Conservation (phyloP, 1,140 invertebrate genomes). For the Papilio dardanus region DNA sequence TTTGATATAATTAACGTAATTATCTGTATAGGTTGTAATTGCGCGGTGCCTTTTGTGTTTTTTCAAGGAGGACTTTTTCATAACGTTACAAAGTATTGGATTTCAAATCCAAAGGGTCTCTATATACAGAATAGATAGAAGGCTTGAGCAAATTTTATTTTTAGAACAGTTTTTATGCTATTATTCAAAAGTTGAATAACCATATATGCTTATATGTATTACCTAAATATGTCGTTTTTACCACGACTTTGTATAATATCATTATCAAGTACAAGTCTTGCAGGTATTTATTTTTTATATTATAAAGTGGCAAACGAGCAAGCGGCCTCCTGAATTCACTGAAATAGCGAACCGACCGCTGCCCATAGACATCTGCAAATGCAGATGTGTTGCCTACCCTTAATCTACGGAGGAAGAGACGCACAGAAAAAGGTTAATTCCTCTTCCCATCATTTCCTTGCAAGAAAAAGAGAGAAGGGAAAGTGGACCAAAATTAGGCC, state of each 20-base stretch:
- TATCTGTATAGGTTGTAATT: neutral
- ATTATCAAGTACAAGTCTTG: constrained; percentile 53
- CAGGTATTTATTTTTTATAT: constrained; percentile 32
- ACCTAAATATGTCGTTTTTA: constrained; percentile 66
- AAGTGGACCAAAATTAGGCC: too few species aligned
- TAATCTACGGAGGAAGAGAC: too few species aligned
- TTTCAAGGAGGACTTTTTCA: neutral
- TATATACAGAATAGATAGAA: neutral
- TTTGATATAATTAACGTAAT: constrained; percentile 10
- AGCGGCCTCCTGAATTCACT: too few species aligned
- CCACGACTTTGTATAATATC: constrained; percentile 46
- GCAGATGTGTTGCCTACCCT: too few species aligned
- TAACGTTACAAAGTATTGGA: neutral
- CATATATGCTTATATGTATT: too few species aligned
- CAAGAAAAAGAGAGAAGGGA: too few species aligned
- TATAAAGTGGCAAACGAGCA: too few species aligned
- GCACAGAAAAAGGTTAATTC: too few species aligned
- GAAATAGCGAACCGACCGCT: too few species aligned
- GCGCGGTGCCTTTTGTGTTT: constrained; percentile 3
- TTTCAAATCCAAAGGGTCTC: neutral
- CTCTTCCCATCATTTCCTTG: too few species aligned
- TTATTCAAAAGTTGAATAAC: neutral
- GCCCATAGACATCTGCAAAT: too few species aligned
- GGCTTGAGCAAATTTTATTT: neutral
- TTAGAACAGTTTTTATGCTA: neutral